A percentile compares a stretch with the other conserved stretches of the same genome.
Evolutionary conservation across 1,140 invertebrate genomes (phyloP).

Genomic region (Danaus melanippus): DNA sequence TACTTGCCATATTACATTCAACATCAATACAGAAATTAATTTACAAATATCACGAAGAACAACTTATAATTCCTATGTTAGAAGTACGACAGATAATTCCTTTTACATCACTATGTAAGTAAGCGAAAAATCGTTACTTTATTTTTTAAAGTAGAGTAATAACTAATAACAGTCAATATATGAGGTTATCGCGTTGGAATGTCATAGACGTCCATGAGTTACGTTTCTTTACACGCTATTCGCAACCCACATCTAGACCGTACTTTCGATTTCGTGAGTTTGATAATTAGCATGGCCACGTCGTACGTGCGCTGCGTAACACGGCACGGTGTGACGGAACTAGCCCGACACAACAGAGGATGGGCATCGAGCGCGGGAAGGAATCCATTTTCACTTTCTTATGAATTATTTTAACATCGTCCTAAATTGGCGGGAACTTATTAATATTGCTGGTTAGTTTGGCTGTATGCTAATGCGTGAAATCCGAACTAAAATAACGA

Average conservation of each 20-base stretch:
- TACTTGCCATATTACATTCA: no score
- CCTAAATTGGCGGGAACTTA: slow-evolving; percentile 23
- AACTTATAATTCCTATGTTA: no score
- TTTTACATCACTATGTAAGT: no score
- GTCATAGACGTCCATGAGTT: slow-evolving; percentile 19
- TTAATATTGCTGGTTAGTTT: slow-evolving; percentile 7
- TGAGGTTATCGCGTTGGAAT: slow-evolving; percentile 10
- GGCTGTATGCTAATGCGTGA: background rate
- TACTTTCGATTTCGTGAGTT: slow-evolving; percentile 69
- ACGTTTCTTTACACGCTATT: slow-evolving; percentile 41
- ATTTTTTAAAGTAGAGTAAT: no score
- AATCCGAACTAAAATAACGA: no score
- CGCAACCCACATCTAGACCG: slow-evolving; percentile 46
- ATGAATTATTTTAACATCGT: slow-evolving; percentile 42
- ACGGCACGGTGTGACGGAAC: slow-evolving; percentile 46
- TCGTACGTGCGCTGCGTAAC: slow-evolving; percentile 54
- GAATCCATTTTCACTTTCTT: slow-evolving; percentile 61
- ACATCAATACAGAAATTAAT: no score
- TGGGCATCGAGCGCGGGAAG: slow-evolving; percentile 27
- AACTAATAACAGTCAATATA: background rate
- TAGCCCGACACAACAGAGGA: slow-evolving; percentile 30
- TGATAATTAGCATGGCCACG: slow-evolving; percentile 62
- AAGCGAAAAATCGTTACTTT: no score
- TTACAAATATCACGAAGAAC: no score
- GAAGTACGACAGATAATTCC: no score